Evolutionary conservation across 1,140 invertebrate genomes (phyloP).

Genomic region (Drosophila pseudoobscura): DNA sequence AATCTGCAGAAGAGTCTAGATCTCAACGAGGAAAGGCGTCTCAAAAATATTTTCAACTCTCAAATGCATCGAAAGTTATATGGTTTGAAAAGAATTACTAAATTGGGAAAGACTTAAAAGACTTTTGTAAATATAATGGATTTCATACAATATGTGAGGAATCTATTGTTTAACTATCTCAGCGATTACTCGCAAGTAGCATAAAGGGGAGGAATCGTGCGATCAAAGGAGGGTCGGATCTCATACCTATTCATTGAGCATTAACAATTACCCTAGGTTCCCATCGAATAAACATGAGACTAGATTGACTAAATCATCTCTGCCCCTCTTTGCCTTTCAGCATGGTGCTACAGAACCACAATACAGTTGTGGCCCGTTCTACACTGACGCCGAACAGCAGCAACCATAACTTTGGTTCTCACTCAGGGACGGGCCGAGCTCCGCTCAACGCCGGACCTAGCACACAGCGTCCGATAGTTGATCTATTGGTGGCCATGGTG

Average conservation of each 20-base stretch:
- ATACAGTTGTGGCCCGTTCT: conserved; percentile 73
- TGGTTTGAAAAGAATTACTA: no score
- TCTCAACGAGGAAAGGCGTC: no score
- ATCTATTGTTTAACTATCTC: no score
- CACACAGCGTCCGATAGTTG: conserved; percentile 74
- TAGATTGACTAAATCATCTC: conserved; percentile 1
- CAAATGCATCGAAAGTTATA: no score
- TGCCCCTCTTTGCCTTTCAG: conserved; percentile 23
- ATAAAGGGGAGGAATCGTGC: conserved; percentile 12
- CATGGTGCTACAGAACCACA: conserved; percentile 79
- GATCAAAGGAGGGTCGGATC: conserved; percentile 14
- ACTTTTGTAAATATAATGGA: no score
- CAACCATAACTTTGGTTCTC: conserved; percentile 66
- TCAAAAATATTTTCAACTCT: no score
- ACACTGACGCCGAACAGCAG: conserved; percentile 68
- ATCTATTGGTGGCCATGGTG: conserved; percentile 77
- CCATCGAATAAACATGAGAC: conserved; percentile 37
- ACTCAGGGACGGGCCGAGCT: conserved; percentile 6
- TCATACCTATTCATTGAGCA: conserved; percentile 33
- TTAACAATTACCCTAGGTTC: conserved; percentile 32
- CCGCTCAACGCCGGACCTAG: conserved; percentile 40
- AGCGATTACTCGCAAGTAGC: no score
- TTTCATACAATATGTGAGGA: no score
- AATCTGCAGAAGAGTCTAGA: no score
- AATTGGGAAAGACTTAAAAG: no score